Evolutionary conservation across 2,888 invertebrate genomes (phyloP), one percentile per base, ranked within the genome.

Genomic region (Pelosia muscerda): DNA sequence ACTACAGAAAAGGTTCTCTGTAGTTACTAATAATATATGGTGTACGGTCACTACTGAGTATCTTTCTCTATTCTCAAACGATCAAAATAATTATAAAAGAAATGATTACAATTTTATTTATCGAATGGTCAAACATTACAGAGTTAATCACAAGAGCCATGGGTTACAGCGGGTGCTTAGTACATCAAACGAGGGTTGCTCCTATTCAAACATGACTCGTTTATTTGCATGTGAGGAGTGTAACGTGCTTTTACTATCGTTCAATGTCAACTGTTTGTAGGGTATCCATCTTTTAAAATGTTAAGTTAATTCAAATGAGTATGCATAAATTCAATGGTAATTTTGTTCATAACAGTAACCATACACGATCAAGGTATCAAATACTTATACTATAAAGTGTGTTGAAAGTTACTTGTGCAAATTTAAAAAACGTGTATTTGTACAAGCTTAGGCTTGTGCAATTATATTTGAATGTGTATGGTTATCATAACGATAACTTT

Each of bases 151-250:
- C 66, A 63, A 73, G 65, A 60, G 59, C 68, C 67, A 28, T 63
- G 69, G 72, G 66, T 73, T 66, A 69, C 63, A 70, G 49, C 60
- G 67, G 70, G 73, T 73, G 76, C 72, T 55, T 74, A n/a, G n/a
- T n/a, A 74, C 73, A 72, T 65, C 63, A 60, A 73, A 67, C 80
- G 83, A 82, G 87, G 89, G 89, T 86, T 81, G 79, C 77, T 77
- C 80, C 84, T 86, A 84, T 89, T 88, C 86, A 92, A 88, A 90
- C 79, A 88, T 71, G 84, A 86, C 88, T 81, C 86, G 78, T 79
- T 89, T 93, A 91, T 93, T 93, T 92, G 90, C 90, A 90, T 91
- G 86, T 80, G 84, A 81, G 83, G 88, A 88, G 86, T 88, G 88
- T 90, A 90, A 87, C 87, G 86, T 86, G 87, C 87, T 88, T 91